phyloP scores from a whole-genome alignment of 2,888 invertebrate species.

The Chouioia cunea region DNA sequence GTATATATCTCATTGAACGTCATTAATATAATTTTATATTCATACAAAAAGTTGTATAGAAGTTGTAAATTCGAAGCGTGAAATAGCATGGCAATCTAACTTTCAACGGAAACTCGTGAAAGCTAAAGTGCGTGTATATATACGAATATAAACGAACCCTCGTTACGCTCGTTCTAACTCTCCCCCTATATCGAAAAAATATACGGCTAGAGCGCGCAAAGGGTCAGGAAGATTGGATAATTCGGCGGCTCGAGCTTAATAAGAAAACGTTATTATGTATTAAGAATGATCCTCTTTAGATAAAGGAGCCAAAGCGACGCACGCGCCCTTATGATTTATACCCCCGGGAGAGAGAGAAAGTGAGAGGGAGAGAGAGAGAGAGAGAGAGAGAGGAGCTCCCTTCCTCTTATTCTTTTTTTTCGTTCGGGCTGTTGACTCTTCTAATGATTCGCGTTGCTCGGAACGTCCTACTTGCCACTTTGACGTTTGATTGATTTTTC shows the following conservation, averaged over 20 bases:
- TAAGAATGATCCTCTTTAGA: constrained; percentile 51
- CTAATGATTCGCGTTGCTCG: constrained; percentile 27
- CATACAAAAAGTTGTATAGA: too few species aligned
- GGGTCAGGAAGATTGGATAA: constrained; percentile 43
- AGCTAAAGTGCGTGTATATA: too few species aligned
- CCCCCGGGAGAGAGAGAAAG: constrained; percentile 15
- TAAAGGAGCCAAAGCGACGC: constrained; percentile 39
- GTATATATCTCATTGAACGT: too few species aligned
- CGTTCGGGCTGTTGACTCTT: constrained; percentile 31
- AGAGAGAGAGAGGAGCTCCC: constrained; percentile 3
- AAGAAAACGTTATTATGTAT: constrained; percentile 53
- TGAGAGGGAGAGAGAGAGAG: too few species aligned
- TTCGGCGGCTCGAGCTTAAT: constrained; percentile 47
- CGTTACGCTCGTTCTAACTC: constrained; percentile 14
- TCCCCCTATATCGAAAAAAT: constrained; percentile 24
- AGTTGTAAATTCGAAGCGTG: too few species aligned
- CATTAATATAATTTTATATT: too few species aligned
- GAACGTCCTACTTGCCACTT: background rate
- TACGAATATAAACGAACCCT: background rate
- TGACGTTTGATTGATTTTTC: constrained; percentile 41
- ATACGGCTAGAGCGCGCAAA: background rate
- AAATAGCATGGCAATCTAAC: too few species aligned
- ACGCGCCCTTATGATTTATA: constrained; percentile 49
- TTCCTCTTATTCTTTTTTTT: constrained; percentile 9
- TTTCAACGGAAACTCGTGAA: too few species aligned